Conservation (phyloP, 2,888 invertebrate genomes). For the Rutpela maculata region DNA sequence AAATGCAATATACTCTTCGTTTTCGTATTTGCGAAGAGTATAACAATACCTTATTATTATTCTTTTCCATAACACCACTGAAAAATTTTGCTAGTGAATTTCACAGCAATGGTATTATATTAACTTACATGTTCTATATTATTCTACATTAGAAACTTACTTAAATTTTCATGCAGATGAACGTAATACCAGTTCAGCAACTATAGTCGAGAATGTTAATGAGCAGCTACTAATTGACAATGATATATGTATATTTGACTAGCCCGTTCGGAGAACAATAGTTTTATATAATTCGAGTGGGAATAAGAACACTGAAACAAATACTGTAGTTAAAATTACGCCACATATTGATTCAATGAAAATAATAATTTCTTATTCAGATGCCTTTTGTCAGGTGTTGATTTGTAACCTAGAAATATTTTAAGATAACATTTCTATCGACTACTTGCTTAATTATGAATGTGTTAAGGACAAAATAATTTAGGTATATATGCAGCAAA, state of each 20-base stretch:
- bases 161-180: slow-evolving; percentile 1
- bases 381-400: background rate
- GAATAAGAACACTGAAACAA: slow-evolving; percentile 9
- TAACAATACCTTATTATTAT: too few species aligned
- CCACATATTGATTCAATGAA: slow-evolving; percentile 18
- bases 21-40: too few species aligned
- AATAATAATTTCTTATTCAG: slow-evolving; percentile 1
- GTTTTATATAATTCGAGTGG: slow-evolving; percentile 19
- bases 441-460: background rate
- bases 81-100: too few species aligned
- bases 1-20: too few species aligned
- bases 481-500: too few species aligned
- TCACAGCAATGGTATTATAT: too few species aligned
- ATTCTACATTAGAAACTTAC: background rate
- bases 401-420: background rate
- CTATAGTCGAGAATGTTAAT: slow-evolving; percentile 16
- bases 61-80: too few species aligned
- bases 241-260: slow-evolving; percentile 20
- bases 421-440: background rate
- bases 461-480: too few species aligned
- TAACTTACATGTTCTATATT: background rate
- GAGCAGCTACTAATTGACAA: slow-evolving; percentile 21
- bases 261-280: slow-evolving; percentile 24
- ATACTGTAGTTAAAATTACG: slow-evolving; percentile 1
- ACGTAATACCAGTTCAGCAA: background rate